phyloP scores from a whole-genome alignment of 2,797 vertebrate species.

The Allobates femoralis region DNA sequence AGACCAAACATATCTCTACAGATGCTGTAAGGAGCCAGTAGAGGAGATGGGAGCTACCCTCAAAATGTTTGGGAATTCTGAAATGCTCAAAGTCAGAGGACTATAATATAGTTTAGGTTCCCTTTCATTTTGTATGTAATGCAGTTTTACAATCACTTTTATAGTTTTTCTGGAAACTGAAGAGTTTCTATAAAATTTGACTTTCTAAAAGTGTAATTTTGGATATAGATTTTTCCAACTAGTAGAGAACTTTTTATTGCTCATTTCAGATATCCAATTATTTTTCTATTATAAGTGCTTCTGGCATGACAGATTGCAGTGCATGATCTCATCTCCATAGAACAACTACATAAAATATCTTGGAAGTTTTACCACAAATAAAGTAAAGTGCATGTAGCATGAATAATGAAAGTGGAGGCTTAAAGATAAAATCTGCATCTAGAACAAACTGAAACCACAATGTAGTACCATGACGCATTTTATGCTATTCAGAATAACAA shows the following conservation, averaged over 20 bases:
- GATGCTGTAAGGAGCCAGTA: too few species aligned
- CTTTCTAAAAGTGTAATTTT: conserved; percentile 1
- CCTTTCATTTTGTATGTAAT: too few species aligned
- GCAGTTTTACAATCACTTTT: neutral
- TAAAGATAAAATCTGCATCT: too few species aligned
- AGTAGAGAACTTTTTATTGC: conserved; percentile 33
- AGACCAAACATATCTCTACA: too few species aligned
- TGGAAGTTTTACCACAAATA: neutral
- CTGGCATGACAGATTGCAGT: neutral
- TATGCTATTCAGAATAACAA: too few species aligned
- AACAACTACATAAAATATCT: neutral
- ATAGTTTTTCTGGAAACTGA: conserved; percentile 2
- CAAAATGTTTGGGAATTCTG: too few species aligned
- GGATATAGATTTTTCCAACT: conserved; percentile 21
- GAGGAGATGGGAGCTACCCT: too few species aligned
- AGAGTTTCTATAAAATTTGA: conserved; percentile 21
- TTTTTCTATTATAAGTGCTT: conserved; percentile 28
- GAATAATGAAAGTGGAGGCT: too few species aligned
- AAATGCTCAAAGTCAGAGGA: too few species aligned
- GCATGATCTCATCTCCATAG: conserved; percentile 34
- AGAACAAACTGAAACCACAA: too few species aligned
- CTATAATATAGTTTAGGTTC: neutral
- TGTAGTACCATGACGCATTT: too few species aligned
- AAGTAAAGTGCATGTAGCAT: neutral
- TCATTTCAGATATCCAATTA: conserved; percentile 32